Evolutionary conservation across 2,888 invertebrate genomes (phyloP).

Genomic region (Leuctra nigra): DNA sequence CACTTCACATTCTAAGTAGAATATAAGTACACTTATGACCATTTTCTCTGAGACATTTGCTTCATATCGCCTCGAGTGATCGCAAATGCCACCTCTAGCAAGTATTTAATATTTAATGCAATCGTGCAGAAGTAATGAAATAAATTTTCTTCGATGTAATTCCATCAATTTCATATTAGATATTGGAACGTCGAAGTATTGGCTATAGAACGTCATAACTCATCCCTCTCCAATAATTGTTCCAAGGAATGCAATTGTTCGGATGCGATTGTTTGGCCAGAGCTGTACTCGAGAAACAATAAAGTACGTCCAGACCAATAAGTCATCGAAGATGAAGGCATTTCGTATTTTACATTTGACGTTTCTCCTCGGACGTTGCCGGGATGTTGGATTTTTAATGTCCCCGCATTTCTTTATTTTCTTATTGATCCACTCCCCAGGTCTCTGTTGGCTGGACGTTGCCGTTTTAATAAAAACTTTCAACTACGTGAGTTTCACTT

Average conservation of each 20-base stretch:
- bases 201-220: no score
- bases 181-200: no score
- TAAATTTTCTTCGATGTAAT: no score
- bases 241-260: no score
- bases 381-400: conserved; percentile 16
- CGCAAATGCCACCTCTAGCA: no score
- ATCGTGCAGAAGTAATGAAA: no score
- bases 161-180: no score
- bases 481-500: conserved; percentile 19
- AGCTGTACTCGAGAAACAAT: not conserved
- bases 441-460: conserved; percentile 3
- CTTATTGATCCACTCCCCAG: not conserved
- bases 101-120: no score
- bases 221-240: no score
- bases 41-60: not conserved
- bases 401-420: conserved; percentile 14
- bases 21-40: conserved; percentile 11
- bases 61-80: no score
- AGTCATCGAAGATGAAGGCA: not conserved
- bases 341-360: conserved; percentile 6
- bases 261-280: not conserved
- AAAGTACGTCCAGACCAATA: not conserved
- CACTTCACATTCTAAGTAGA: conserved; percentile 5
- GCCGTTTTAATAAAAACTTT: conserved; percentile 17
- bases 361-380: not conserved